phyloP scores from a whole-genome alignment of 2,113 vertebrate genomes.

The Chaenogobius annularis region DNA sequence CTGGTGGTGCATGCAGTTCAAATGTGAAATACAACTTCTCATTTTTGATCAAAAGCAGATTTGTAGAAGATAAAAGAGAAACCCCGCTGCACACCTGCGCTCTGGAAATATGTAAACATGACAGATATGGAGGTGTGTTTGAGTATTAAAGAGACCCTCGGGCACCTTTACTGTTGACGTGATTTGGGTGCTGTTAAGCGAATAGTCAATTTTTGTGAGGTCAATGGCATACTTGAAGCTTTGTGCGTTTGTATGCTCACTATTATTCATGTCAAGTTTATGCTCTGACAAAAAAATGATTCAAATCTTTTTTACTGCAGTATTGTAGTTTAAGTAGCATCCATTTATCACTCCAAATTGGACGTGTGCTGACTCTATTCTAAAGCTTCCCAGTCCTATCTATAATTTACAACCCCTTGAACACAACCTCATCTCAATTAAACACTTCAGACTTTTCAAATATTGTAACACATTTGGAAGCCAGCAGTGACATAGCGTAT shows the following conservation, averaged over 20 bases:
- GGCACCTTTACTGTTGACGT: constrained; percentile 5
- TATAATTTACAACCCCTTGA: not conserved
- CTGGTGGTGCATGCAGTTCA: constrained; percentile 6
- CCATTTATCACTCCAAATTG: not conserved
- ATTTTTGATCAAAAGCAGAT: constrained; percentile 19
- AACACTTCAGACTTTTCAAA: too few relatives aligned
- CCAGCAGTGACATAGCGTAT: too few relatives aligned
- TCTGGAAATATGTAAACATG: constrained; percentile 26
- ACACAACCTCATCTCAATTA: too few relatives aligned
- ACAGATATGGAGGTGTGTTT: not conserved
- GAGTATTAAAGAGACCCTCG: constrained; percentile 12
- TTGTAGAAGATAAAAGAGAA: constrained; percentile 18
- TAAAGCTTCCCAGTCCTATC: not conserved
- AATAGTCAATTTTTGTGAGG: not conserved
- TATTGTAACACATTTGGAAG: not conserved
- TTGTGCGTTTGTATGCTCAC: not conserved
- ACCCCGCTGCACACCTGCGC: constrained; percentile 24
- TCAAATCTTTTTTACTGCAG: not conserved
- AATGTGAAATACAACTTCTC: constrained; percentile 11
- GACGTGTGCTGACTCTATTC: not conserved
- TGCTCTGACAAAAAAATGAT: not conserved
- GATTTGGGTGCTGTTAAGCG: not conserved
- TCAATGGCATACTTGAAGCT: not conserved
- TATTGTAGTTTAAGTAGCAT: not conserved
- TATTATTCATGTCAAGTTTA: not conserved